A percentile compares a stretch with the other conserved stretches of the same genome.
phyloP scores from a whole-genome alignment of 2,888 invertebrate species.

The Temnothorax unifasciatus region DNA sequence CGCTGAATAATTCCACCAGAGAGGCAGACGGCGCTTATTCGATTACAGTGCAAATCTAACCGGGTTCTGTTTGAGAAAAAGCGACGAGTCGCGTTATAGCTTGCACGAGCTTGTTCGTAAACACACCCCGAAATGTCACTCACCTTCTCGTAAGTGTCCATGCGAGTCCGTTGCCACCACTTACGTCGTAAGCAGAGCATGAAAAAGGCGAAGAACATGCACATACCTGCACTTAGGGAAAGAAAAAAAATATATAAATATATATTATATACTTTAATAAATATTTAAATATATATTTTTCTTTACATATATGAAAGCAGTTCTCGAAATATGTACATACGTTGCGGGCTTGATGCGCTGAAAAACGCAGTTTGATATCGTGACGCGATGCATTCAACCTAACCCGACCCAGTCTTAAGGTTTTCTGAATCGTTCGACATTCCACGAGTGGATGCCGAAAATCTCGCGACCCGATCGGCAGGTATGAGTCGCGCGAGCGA shows the following conservation, averaged over 20 bases:
- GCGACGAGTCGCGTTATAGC: not conserved
- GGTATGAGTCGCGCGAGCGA: constrained; percentile 24
- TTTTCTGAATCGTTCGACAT: constrained; percentile 57
- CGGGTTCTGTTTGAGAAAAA: constrained; percentile 11
- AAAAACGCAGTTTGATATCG: constrained; percentile 48
- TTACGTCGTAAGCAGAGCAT: constrained; percentile 80
- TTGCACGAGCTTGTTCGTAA: constrained; percentile 45
- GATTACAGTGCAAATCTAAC: constrained; percentile 19
- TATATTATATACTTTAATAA: not conserved
- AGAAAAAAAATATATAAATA: constrained; percentile 27
- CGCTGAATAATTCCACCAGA: constrained; percentile 16
- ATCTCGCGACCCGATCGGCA: constrained; percentile 15
- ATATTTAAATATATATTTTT: not conserved
- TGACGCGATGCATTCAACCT: constrained; percentile 18
- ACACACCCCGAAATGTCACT: constrained; percentile 64
- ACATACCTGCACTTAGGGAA: constrained; percentile 66
- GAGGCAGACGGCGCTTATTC: constrained; percentile 9
- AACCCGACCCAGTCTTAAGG: constrained; percentile 51
- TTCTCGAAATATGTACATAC: constrained; percentile 47
- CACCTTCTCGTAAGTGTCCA: constrained; percentile 59
- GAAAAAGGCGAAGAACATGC: constrained; percentile 78
- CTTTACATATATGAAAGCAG: not conserved
- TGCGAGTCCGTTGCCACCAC: constrained; percentile 65
- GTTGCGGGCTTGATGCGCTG: constrained; percentile 29
- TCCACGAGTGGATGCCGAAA: constrained; percentile 28